Evolutionary conservation across 2,113 vertebrate species (phyloP), one percentile per base, ranked within the genome.

Genomic region (Lophura nycthemera): DNA sequence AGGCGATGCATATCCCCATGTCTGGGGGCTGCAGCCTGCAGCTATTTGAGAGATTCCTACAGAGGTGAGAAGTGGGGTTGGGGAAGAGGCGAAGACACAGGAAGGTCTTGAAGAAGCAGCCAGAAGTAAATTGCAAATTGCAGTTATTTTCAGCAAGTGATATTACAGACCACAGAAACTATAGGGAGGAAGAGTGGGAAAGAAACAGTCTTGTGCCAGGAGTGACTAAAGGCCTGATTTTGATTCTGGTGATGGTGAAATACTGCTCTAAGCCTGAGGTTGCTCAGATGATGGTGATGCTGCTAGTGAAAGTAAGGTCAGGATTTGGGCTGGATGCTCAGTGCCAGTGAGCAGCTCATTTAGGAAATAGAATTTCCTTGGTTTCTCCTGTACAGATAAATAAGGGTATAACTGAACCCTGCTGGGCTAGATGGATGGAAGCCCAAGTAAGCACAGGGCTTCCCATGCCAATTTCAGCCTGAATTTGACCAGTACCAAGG

Each of bases 1-100:
- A 95, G 94, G 85, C 95, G 89, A 88, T 95, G 71, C 83, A 71
- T 73, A 38, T 89, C 50, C 75, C 47, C 56, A 66, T 4, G 1
- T 84, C 78, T 90, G 78, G 71, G 74, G 59, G 86, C 47, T 3
- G 29, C 65, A 95, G 90, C 83, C 86, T 91, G 77, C 76, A 94
- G 79, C 92, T 91, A 95, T 97, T 95, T 92, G 89, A 94, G 91
- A 84, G 86, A 94, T 95, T 92, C 80, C 52, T 2, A 1, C 47
- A 56, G 52, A 91, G 48, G 14, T 64, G 38, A 17, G 25, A 29
- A 64, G 61, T 8, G 11, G 13, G 56, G 36, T 25, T 15, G 47
- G 47, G 56, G 75, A 36, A 29, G 75, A 83, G 85, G 66, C 82
- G 69, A 94, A 3, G 12, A 36, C 75, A 84, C 42, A 60, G 75